Evolutionary conservation across 2,113 vertebrate genomes (phyloP).

Genomic region (Neomonachus schauinslandi): DNA sequence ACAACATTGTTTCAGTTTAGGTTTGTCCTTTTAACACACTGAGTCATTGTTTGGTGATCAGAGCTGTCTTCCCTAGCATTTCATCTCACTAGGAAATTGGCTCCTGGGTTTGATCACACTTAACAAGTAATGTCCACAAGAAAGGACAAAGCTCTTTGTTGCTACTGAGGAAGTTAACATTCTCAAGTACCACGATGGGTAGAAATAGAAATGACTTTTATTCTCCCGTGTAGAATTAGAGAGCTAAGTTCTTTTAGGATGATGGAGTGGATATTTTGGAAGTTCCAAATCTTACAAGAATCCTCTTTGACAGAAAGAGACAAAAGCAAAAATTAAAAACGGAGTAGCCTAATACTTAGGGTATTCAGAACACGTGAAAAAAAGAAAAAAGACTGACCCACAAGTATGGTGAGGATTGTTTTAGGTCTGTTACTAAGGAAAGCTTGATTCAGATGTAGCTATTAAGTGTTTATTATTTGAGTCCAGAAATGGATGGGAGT

Average conservation of each 20-base stretch:
- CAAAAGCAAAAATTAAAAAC: not conserved
- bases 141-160: constrained; percentile 25
- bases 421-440: not conserved
- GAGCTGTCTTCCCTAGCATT: not conserved
- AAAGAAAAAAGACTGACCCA: not conserved
- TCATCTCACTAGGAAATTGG: not conserved
- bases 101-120: not conserved
- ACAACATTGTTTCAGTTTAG: constrained; percentile 2
- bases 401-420: not conserved
- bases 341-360: not conserved
- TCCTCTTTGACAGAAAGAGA: constrained; percentile 4
- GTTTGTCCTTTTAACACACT: not conserved
- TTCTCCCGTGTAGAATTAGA: constrained; percentile 6
- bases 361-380: not conserved
- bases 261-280: not conserved
- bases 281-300: not conserved
- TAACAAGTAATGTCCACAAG: not conserved
- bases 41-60: not conserved
- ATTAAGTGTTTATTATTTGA: constrained; percentile 76
- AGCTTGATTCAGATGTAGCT: not conserved
- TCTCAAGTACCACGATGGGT: not conserved
- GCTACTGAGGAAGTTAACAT: not conserved
- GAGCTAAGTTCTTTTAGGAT: not conserved
- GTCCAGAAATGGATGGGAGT: constrained; percentile 77
- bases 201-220: constrained; percentile 28